Evolutionary conservation across 2,797 vertebrate species (phyloP).

Genomic region (Cyclopterus lumpus): DNA sequence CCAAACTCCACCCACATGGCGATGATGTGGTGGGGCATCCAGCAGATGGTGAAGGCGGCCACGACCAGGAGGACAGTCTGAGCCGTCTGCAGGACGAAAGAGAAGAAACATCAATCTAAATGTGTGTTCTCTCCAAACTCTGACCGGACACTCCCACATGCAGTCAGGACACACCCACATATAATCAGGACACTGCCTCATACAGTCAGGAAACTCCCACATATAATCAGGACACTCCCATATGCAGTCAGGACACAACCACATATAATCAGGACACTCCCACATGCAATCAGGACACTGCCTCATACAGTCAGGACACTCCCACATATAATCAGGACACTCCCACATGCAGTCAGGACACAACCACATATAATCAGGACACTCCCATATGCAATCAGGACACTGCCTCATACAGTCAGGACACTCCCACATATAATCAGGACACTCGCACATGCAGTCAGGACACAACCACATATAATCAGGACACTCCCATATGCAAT

Average conservation of each 20-base stretch:
- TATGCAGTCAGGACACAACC: neutral
- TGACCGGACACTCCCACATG: neutral
- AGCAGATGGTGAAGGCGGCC: conserved; percentile 84
- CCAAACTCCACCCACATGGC: conserved; percentile 90
- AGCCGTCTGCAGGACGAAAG: conserved; percentile 76
- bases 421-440: too few relatives aligned
- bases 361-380: too few relatives aligned
- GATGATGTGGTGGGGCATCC: conserved; percentile 90
- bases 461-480: too few relatives aligned
- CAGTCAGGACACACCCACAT: neutral
- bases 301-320: too few relatives aligned
- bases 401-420: too few relatives aligned
- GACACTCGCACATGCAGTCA: too few relatives aligned
- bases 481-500: too few relatives aligned
- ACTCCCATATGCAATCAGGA: too few relatives aligned
- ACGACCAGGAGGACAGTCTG: conserved; percentile 88
- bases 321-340: too few relatives aligned
- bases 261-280: neutral
- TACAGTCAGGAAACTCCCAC: neutral
- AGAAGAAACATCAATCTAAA: neutral
- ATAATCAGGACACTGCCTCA: neutral
- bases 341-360: too few relatives aligned
- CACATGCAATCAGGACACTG: too few relatives aligned
- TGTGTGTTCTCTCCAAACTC: too few relatives aligned
- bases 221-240: neutral